Evolutionary conservation across 2,888 invertebrate genomes (phyloP), one percentile per base, ranked within the genome.

Genomic region (Margaritifera margaritifera): DNA sequence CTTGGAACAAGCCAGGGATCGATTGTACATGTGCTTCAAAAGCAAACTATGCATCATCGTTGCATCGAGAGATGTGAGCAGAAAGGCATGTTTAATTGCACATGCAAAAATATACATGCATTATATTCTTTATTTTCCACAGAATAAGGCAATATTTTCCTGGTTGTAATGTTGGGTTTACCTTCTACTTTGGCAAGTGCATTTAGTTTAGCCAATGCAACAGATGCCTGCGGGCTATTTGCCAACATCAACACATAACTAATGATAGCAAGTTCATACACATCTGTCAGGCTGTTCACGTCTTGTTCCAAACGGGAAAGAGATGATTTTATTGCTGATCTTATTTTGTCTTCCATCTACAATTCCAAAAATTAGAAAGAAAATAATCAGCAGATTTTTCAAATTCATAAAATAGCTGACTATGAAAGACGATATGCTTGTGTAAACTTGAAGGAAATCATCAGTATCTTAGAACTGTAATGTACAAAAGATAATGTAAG

Each of bases 301-400:
- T 86, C 75, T 27, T 77, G 72, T 65, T 90, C 90, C 69, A 90
- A 77, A 74, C 83, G 88, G 4, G 69, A 72, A n/a, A 81, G 69
- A 1, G 90, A 87, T 22, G 73, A 79, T 8, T 60, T 50, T 31
- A 73, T 69, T 6, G 78, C 72, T 18, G 59, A 54, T 11, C 64
- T 60, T 20, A 73, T 68, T 22, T 67, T 69, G 11, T 24, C 20
- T 18, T 58, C 73, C n/a, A 68, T 65, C 73, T 73, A n/a, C 6
- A 52, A 51, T 58, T n/a, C 11, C 51, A 18, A 3, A 55, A 18
- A 52, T 52, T 55, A 11, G 42, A 11, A 42, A 42, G 11, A 11
- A 8, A 42, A 31, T 6, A 31, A 31, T 31, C 6, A 31, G 31
- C 31, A 31, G 31, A 31, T 31, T 31, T 31, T n/a, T 31, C 11